phyloP scores from a whole-genome alignment of 2,888 invertebrate genomes.

The Lymantria dispar region DNA sequence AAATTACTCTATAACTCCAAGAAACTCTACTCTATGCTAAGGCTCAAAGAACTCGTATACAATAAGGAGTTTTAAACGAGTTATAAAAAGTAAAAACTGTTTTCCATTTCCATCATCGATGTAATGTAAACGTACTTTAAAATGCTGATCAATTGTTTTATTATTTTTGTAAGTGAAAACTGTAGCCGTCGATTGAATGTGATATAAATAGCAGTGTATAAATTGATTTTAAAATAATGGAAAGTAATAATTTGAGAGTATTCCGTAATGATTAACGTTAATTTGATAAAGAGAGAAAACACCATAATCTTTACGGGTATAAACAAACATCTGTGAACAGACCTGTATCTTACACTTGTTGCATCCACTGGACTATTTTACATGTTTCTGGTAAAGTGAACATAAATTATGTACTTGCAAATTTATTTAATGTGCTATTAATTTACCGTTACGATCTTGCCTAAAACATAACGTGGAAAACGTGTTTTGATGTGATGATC shows the following conservation, averaged over 20 bases:
- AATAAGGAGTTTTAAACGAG: too few relatives aligned
- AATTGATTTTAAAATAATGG: background rate
- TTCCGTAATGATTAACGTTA: background rate
- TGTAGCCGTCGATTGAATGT: background rate
- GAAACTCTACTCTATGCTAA: too few relatives aligned
- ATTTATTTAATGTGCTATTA: constrained; percentile 46
- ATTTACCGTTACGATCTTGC: constrained; percentile 63
- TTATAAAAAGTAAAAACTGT: too few relatives aligned
- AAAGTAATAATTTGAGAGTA: background rate
- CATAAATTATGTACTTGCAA: constrained; percentile 26
- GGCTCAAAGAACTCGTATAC: too few relatives aligned
- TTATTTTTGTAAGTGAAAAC: background rate
- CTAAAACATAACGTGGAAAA: constrained; percentile 56
- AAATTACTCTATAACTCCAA: too few relatives aligned
- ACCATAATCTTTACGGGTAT: background rate
- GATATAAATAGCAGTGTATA: background rate
- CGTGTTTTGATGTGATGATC: constrained; percentile 54
- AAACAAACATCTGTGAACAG: background rate
- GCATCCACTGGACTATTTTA: constrained; percentile 63
- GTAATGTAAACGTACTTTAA: too few relatives aligned
- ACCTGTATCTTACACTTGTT: constrained; percentile 47
- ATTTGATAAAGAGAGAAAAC: background rate
- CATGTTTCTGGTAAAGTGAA: constrained; percentile 70
- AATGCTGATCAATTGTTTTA: background rate
- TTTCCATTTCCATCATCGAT: too few relatives aligned